A percentile compares a stretch with the other conserved stretches of the same genome.
Conservation (phyloP, 2,797 vertebrate species). For the Scyliorhinus canicula region DNA sequence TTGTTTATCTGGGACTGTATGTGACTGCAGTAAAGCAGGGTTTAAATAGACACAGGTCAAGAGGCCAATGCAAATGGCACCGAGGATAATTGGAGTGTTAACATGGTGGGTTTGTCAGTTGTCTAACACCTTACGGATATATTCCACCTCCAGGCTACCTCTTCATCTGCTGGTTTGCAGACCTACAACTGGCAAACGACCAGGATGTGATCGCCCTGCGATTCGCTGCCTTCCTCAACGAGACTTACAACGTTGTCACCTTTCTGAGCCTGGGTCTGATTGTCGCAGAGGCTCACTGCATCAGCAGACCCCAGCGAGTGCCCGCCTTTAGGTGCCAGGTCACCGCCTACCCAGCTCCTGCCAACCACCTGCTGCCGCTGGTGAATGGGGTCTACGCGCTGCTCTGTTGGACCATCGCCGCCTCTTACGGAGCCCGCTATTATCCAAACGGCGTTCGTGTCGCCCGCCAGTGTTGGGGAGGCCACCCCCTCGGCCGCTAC, state of each 20-base stretch:
- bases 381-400: slow-evolving; percentile 53
- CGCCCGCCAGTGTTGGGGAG: slow-evolving; percentile 43
- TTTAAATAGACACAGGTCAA: background rate
- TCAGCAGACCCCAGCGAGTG: background rate
- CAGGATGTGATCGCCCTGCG: slow-evolving; percentile 58
- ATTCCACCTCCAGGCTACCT: slow-evolving; percentile 52
- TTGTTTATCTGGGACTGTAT: no score
- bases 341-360: slow-evolving; percentile 54
- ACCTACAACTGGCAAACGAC: slow-evolving; percentile 42
- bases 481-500: slow-evolving; percentile 38
- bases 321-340: slow-evolving; percentile 41
- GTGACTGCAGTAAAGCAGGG: background rate
- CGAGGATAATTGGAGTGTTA: background rate
- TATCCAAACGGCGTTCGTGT: slow-evolving; percentile 48
- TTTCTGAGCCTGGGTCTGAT: slow-evolving; percentile 58
- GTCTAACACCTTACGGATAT: background rate
- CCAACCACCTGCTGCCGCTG: slow-evolving; percentile 49
- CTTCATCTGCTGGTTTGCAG: slow-evolving; percentile 48
- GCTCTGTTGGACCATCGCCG: slow-evolving; percentile 54
- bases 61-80: background rate
- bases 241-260: slow-evolving; percentile 57
- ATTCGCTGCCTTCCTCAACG: slow-evolving; percentile 62
- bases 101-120: no score
- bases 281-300: slow-evolving; percentile 50
- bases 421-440: slow-evolving; percentile 41